phyloP scores from a whole-genome alignment of 2,113 vertebrate species.

The Bufo bufo region DNA sequence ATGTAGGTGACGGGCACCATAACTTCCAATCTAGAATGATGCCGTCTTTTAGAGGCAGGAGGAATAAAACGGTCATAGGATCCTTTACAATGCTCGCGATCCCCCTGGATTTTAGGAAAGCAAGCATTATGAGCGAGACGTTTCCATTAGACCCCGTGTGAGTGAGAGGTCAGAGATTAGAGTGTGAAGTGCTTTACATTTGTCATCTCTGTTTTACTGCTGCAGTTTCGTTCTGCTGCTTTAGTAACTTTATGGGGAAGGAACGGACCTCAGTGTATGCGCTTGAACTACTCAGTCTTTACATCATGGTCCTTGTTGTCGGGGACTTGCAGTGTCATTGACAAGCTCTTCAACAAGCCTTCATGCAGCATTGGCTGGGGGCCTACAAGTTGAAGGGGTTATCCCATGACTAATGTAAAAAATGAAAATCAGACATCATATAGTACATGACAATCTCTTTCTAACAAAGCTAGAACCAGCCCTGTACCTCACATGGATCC shows the following conservation, averaged over 20 bases:
- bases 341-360: background rate
- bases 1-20: background rate
- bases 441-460: too few relatives aligned
- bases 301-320: too few relatives aligned
- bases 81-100: background rate
- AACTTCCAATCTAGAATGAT: background rate
- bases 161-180: background rate
- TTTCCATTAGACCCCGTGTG: background rate
- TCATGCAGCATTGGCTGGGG: too few relatives aligned
- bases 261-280: background rate
- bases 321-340: background rate
- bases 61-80: background rate
- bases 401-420: too few relatives aligned
- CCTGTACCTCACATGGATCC: too few relatives aligned
- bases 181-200: slow-evolving; percentile 1
- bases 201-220: background rate
- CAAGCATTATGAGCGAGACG: background rate
- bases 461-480: too few relatives aligned
- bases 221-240: background rate
- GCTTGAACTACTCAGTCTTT: background rate
- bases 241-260: background rate
- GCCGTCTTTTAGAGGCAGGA: background rate
- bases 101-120: background rate
- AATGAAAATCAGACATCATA: too few relatives aligned
- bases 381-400: too few relatives aligned